These are phyloP conservation scores for Polia nebulosa DNA, from an alignment of 2,888 invertebrate species.

Conservation along the genomic window DNA sequence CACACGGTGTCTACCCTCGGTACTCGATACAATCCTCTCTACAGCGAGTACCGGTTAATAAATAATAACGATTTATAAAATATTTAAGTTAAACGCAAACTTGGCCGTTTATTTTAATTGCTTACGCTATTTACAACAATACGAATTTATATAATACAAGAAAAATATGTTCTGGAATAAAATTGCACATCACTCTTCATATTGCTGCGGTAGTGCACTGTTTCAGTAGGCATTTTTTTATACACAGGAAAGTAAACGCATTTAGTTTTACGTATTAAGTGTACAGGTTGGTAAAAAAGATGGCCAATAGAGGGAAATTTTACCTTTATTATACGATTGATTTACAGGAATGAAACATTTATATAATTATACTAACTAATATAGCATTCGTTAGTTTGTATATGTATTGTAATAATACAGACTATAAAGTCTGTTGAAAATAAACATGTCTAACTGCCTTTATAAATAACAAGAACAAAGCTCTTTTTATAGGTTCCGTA, in stretches of 20 bases:
- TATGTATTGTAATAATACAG: no score
- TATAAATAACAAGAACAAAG: no score
- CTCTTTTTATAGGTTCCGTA: no score
- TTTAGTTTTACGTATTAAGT: constrained; percentile 4
- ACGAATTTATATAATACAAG: neutral
- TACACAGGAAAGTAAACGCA: neutral
- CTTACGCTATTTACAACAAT: constrained; percentile 14
- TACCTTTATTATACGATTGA: neutral
- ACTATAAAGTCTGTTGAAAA: no score
- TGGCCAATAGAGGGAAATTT: neutral
- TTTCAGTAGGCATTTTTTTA: constrained; percentile 15
- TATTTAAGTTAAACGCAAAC: neutral
- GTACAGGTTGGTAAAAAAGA: neutral
- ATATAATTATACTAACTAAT: no score
- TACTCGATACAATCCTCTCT: no score
- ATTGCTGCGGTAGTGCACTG: neutral
- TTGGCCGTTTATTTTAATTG: constrained; percentile 22
- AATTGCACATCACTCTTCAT: constrained; percentile 6
- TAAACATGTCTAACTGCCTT: no score
- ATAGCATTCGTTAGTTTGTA: no score
- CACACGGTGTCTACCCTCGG: no score
- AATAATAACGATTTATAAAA: neutral
- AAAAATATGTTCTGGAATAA: neutral
- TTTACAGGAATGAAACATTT: neutral
- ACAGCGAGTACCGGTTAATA: no score